Evolutionary conservation across 1,140 invertebrate genomes (phyloP), one percentile per base, ranked within the genome.

Genomic region (Diplogasteroides magnus): DNA sequence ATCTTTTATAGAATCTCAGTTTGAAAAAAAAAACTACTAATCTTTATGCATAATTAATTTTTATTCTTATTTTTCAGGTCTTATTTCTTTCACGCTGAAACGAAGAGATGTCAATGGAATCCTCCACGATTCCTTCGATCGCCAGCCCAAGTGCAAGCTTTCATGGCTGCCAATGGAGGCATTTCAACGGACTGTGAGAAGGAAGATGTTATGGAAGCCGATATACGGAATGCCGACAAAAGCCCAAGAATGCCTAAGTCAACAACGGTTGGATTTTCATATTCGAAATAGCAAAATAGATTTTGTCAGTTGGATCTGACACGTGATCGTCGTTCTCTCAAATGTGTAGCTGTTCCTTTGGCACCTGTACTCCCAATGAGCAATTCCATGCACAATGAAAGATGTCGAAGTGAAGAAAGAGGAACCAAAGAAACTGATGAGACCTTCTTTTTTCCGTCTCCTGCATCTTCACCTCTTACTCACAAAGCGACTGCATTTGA

Each of bases 41-140:
- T 13, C 19, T 19, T n/a, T 15, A n/a, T 15, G 14, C 23, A 26
- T 37, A 29, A 57, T 27, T 64, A 11, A 1, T 19, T 48, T 14
- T 37, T 64, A 57, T 48, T 3, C 25, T 13, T 26, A 23, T n/a
- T 23, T 2, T 56, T 55, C 25, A 68, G 66, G 19, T 67, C 74
- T 13, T 75, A 72, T 37, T 75, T 75, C 64, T 71, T 61, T 48
- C 65, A 73, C 48, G 32, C 31, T 27, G 71, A 74, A 19, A 65
- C 74, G 2, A 67, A 67, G 1, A 62, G 58, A 60, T 67, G 62
- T 58, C 74, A 75, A 60, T 75, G 74, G 74, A 75, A 69, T 55
- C 74, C 74, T 15, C 74, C 74, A 1, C 61, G 74, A 37, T 71
- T 75, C 32, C 31, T 75, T 13, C 59, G 63, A 28, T 71, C 67